These are phyloP conservation scores for Poeciliopsis presidionis DNA, from an alignment of 2,797 vertebrate genomes.

Conservation along the genomic window DNA sequence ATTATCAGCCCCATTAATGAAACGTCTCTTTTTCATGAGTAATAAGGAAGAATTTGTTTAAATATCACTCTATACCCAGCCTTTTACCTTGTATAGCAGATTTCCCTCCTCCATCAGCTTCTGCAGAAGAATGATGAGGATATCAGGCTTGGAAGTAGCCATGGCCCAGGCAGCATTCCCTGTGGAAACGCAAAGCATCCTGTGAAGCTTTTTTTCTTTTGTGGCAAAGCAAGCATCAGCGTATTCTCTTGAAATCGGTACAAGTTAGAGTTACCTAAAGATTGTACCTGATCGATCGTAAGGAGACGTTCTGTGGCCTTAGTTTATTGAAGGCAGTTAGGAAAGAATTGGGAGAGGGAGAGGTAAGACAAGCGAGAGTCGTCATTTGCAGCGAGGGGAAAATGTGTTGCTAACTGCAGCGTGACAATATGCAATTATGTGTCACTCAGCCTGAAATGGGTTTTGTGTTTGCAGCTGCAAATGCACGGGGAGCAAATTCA, in stretches of 20 bases:
- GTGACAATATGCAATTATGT: conserved; percentile 46
- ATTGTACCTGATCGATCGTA: conserved; percentile 90
- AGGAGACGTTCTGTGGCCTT: conserved; percentile 88
- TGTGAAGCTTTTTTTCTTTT: conserved; percentile 19
- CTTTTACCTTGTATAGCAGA: conserved; percentile 91
- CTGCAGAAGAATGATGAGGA: conserved; percentile 97
- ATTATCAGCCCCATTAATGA: not conserved
- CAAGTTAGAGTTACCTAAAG: conserved; percentile 87
- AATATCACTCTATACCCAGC: not conserved
- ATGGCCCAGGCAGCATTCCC: conserved; percentile 99
- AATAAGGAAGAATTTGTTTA: conserved; percentile 8
- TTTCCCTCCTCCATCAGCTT: conserved; percentile 99
- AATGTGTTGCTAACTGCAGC: conserved; percentile 31
- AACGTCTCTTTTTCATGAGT: not conserved
- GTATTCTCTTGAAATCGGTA: conserved; percentile 73
- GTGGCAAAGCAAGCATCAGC: conserved; percentile 25
- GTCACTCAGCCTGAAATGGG: conserved; percentile 37
- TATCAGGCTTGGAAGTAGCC: conserved; percentile 99
- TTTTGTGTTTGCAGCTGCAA: conserved; percentile 29
- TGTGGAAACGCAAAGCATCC: conserved; percentile 56
- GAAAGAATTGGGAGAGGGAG: conserved; percentile 71
- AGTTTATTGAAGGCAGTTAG: conserved; percentile 82
- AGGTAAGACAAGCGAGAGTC: conserved; percentile 62
- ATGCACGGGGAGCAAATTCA: conserved; percentile 29
- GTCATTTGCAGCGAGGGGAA: conserved; percentile 43